Conservation (phyloP, 2,797 vertebrate genomes). For the Heteromormyrus szaboi region DNA sequence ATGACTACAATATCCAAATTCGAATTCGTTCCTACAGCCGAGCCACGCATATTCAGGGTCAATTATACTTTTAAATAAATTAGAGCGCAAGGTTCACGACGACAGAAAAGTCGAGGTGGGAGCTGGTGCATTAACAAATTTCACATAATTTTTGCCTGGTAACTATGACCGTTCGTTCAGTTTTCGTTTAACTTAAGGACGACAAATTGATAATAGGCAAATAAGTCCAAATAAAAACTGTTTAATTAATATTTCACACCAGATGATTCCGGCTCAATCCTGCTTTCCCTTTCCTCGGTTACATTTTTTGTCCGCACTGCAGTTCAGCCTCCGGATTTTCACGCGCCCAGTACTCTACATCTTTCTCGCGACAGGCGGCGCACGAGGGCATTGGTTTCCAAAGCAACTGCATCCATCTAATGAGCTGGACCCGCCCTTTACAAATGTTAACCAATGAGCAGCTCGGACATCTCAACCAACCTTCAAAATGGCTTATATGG, state of each 20-base stretch:
- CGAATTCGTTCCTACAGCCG: not conserved
- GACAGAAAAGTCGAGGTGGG: not conserved
- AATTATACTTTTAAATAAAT: not conserved
- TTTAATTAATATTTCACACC: not conserved
- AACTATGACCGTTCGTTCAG: not conserved
- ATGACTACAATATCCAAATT: not conserved
- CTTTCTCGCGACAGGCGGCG: slow-evolving; percentile 33
- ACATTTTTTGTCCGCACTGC: slow-evolving; percentile 45
- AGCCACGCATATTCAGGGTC: not conserved
- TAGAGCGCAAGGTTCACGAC: not conserved
- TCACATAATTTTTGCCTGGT: not conserved
- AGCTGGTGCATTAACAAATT: not conserved
- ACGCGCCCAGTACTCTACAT: slow-evolving; percentile 13
- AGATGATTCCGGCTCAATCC: not conserved
- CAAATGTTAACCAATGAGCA: slow-evolving; percentile 25
- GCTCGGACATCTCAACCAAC: slow-evolving; percentile 7
- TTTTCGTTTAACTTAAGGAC: not conserved
- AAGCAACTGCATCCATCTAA: slow-evolving; percentile 22
- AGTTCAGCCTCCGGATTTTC: slow-evolving; percentile 23
- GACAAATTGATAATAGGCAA: not conserved
- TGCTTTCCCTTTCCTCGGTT: slow-evolving; percentile 9
- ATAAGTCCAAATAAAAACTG: not conserved
- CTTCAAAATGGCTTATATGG: slow-evolving; percentile 5
- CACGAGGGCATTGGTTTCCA: slow-evolving; percentile 23
- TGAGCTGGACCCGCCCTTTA: slow-evolving; percentile 8